Conservation (phyloP, 2,797 vertebrate species). For the Iguana delicatissima region DNA sequence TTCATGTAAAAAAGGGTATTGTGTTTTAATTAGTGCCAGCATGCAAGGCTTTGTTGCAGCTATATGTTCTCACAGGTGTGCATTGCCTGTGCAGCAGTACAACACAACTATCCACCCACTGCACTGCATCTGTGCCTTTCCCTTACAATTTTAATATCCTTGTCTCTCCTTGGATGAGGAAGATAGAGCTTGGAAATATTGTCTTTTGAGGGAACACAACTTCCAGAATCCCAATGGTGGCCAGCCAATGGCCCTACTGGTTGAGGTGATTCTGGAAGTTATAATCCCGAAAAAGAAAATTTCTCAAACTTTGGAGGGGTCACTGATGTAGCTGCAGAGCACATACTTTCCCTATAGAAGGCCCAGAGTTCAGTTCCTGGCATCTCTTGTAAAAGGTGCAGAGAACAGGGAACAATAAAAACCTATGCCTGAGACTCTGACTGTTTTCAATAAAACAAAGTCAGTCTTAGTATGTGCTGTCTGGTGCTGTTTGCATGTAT, state of each 20-base stretch:
- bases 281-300: no score
- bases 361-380: background rate
- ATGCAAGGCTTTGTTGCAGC: background rate
- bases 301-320: background rate
- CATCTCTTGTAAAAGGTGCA: background rate
- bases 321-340: background rate
- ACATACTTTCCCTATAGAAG: background rate
- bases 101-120: background rate
- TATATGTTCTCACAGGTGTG: background rate
- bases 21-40: background rate
- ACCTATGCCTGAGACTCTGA: background rate
- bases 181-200: no score
- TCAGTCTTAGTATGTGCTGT: background rate
- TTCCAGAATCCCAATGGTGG: no score
- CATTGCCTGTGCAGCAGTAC: background rate
- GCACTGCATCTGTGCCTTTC: background rate
- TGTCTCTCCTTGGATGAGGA: background rate
- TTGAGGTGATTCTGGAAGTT: no score
- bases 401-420: background rate
- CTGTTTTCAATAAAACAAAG: background rate
- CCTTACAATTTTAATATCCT: background rate
- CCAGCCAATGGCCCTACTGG: no score
- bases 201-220: no score
- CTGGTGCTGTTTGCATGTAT: background rate
- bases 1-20: background rate